phyloP scores from a whole-genome alignment of 53 echinoderm and acorn worm genomes.

The Zoroaster sp. region DNA sequence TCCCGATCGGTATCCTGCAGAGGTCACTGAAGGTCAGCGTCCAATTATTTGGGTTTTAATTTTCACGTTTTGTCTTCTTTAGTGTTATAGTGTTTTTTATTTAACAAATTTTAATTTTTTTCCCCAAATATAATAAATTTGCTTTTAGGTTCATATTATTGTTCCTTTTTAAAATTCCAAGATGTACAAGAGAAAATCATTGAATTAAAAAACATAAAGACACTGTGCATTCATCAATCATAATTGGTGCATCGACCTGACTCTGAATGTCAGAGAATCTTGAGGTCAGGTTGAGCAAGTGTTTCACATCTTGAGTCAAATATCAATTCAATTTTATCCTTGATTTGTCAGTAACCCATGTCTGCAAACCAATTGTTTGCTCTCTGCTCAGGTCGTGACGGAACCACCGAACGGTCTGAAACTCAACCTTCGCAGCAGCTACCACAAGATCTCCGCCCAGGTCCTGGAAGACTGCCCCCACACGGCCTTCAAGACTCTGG shows the following conservation, averaged over 20 bases:
- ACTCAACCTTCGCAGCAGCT: constrained; percentile 95
- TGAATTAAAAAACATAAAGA: background rate
- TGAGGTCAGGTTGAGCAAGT: too few relatives aligned
- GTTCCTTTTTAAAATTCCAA: too few relatives aligned
- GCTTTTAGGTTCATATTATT: background rate
- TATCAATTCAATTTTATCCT: background rate
- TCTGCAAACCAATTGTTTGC: background rate
- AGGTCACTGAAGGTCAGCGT: constrained; percentile 86
- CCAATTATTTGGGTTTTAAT: background rate
- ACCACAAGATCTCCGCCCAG: constrained; percentile 94
- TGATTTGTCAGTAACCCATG: background rate
- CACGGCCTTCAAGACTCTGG: constrained; percentile 88
- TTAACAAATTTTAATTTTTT: too few relatives aligned
- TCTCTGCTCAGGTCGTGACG: constrained; percentile 81
- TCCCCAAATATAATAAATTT: too few relatives aligned
- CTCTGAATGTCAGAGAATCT: too few relatives aligned
- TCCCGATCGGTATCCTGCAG: constrained; percentile 98
- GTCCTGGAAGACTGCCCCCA: constrained; percentile 96
- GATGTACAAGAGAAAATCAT: background rate
- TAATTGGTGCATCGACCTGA: too few relatives aligned
- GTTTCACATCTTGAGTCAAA: background rate
- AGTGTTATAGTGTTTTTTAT: too few relatives aligned
- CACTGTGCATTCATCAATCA: too few relatives aligned
- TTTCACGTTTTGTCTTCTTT: background rate
- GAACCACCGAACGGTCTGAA: constrained; percentile 99